These are phyloP conservation scores for Notodonta ziczac DNA, from an alignment of 2,888 invertebrate genomes.

Conservation along the genomic window DNA sequence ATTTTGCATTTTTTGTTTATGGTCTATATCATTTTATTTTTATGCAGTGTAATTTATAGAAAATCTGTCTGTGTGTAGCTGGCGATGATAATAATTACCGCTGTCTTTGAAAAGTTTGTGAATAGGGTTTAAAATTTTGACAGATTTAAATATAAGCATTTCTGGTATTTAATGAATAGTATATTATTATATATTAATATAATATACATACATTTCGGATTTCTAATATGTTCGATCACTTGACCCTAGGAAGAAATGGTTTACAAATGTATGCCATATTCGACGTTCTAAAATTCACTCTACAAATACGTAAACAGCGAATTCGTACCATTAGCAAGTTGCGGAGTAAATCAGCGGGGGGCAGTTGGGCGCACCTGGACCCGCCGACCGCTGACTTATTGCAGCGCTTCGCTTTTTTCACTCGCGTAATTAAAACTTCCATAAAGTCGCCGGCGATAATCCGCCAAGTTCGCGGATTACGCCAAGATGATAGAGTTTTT, in stretches of 20 bases:
- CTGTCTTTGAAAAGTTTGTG: too few species aligned
- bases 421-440: constrained; percentile 53
- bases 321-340: constrained; percentile 50
- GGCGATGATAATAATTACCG: too few species aligned
- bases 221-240: too few species aligned
- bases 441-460: constrained; percentile 41
- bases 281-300: not conserved
- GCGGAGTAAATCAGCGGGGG: constrained; percentile 47
- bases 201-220: too few species aligned
- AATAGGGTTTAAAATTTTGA: too few species aligned
- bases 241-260: too few species aligned
- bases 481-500: not conserved
- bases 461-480: constrained; percentile 29
- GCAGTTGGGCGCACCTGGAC: constrained; percentile 52
- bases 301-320: constrained; percentile 15
- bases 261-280: not conserved
- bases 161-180: too few species aligned
- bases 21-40: too few species aligned
- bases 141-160: too few species aligned
- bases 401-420: constrained; percentile 47
- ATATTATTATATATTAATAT: too few species aligned
- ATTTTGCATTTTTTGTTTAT: not conserved
- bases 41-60: too few species aligned
- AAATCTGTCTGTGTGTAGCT: too few species aligned
- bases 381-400: constrained; percentile 47